A percentile compares a stretch with the other conserved stretches of the same genome.
These are phyloP conservation scores for Orientallactaga sibirica DNA, from an alignment of 2,797 vertebrate species.

Conservation along the genomic window DNA sequence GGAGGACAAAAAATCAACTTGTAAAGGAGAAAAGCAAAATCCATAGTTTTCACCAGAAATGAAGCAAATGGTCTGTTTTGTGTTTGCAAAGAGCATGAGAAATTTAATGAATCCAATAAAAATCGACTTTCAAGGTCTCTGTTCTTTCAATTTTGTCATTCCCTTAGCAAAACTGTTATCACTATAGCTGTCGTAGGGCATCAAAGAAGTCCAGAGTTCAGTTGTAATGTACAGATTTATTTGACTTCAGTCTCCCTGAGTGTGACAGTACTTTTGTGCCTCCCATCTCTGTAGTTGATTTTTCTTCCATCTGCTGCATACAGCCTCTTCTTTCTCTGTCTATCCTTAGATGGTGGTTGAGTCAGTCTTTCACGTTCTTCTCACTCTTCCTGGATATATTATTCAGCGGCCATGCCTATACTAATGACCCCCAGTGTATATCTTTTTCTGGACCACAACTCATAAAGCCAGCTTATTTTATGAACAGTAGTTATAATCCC, in stretches of 20 bases:
- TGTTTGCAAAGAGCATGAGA: slow-evolving; percentile 16
- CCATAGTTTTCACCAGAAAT: not conserved
- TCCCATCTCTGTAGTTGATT: not conserved
- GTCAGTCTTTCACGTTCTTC: not conserved
- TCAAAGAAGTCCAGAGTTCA: not conserved
- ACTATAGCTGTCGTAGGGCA: not conserved
- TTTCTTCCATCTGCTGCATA: not conserved
- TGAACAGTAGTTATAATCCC: not conserved
- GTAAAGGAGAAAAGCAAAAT: not conserved
- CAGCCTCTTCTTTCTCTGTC: not conserved
- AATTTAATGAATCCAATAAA: not conserved
- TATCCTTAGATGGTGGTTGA: not conserved
- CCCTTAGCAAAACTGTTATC: slow-evolving; percentile 22
- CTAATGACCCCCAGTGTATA: not conserved
- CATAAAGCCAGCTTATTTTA: not conserved
- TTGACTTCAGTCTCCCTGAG: not conserved
- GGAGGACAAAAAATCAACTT: slow-evolving; percentile 8
- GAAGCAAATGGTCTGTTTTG: slow-evolving; percentile 44
- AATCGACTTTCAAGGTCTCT: not conserved
- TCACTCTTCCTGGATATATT: not conserved
- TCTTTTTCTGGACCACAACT: not conserved
- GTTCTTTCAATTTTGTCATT: slow-evolving; percentile 7
- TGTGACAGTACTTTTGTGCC: not conserved
- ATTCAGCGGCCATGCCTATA: not conserved
- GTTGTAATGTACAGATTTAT: not conserved